Percentiles rank a stretch among this genome's conserved stretches.
phyloP scores from a whole-genome alignment of 2,888 invertebrate genomes.

The Euspilapteryx auroguttella region DNA sequence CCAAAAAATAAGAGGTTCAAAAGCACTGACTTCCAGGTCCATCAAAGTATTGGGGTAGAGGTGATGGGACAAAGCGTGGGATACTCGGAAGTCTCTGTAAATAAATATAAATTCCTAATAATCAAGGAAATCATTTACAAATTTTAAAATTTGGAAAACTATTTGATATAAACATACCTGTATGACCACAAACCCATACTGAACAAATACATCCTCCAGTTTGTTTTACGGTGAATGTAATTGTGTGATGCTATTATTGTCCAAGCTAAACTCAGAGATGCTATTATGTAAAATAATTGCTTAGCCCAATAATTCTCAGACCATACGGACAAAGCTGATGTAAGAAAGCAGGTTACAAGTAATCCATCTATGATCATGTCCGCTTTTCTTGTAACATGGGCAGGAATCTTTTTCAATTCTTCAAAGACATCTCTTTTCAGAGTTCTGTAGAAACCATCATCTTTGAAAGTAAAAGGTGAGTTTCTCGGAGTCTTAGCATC shows the following conservation, averaged over 20 bases:
- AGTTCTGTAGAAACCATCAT: slow-evolving; percentile 74
- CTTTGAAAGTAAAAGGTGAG: slow-evolving; percentile 72
- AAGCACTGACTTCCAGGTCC: slow-evolving; percentile 70
- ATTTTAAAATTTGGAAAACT: too few relatives aligned
- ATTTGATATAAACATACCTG: slow-evolving; percentile 47
- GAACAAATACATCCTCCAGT: slow-evolving; percentile 78
- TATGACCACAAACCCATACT: slow-evolving; percentile 70
- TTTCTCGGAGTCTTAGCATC: slow-evolving; percentile 66
- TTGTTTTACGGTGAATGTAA: slow-evolving; percentile 74
- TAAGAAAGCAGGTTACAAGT: slow-evolving; percentile 23
- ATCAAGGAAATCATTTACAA: too few relatives aligned
- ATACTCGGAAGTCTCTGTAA: slow-evolving; percentile 71
- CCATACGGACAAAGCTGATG: slow-evolving; percentile 20
- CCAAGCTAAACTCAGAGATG: slow-evolving; percentile 62
- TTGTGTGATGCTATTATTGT: slow-evolving; percentile 70
- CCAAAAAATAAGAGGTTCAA: slow-evolving; percentile 70
- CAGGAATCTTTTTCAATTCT: slow-evolving; percentile 53
- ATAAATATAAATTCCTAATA: too few relatives aligned
- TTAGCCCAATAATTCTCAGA: slow-evolving; percentile 16
- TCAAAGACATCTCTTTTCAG: slow-evolving; percentile 63
- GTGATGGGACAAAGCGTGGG: slow-evolving; percentile 79
- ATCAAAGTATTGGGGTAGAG: slow-evolving; percentile 74
- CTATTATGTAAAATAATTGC: slow-evolving; percentile 30
- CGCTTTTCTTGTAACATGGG: slow-evolving; percentile 22
- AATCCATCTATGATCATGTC: slow-evolving; percentile 33